A percentile compares a stretch with the other conserved stretches of the same genome.
Conservation (phyloP, 2,888 invertebrate genomes). For the Patella depressa region DNA sequence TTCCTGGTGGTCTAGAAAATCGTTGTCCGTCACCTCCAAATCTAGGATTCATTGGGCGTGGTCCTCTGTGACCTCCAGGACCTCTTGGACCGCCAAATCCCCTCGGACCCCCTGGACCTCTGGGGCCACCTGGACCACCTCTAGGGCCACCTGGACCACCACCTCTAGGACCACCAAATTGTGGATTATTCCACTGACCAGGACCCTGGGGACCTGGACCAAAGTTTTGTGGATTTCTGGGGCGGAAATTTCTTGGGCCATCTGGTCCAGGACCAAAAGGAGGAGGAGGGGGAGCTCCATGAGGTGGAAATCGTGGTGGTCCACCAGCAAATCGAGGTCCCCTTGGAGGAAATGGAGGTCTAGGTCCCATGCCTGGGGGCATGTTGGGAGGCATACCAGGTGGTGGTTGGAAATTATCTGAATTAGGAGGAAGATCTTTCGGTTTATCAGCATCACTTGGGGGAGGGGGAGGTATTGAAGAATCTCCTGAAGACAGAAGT, state of each 20-base stretch:
- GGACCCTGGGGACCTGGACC: conserved; percentile 22
- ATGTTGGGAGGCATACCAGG: conserved; percentile 5
- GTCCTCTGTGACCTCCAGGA: conserved; percentile 20
- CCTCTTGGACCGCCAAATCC: conserved; percentile 26
- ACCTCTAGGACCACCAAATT: conserved; percentile 27
- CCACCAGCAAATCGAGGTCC: conserved; percentile 17
- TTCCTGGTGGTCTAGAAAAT: conserved; percentile 31
- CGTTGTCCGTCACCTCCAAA: conserved; percentile 30
- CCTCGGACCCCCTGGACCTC: conserved; percentile 20
- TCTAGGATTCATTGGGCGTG: conserved; percentile 23
- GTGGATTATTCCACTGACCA: conserved; percentile 27
- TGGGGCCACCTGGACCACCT: conserved; percentile 23
- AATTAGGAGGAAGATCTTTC: not conserved
- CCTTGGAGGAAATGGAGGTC: conserved; percentile 28
- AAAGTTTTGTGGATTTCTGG: conserved; percentile 34
- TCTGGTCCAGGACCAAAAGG: conserved; percentile 24
- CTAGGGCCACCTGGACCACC: conserved; percentile 30
- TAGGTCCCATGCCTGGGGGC: conserved; percentile 27
- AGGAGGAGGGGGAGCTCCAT: conserved; percentile 19
- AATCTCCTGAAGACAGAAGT: not conserved
- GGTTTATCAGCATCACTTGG: not conserved
- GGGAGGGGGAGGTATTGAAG: conserved; percentile 12
- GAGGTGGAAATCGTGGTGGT: conserved; percentile 12
- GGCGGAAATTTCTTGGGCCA: conserved; percentile 31
- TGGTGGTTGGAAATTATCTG: conserved; percentile 19